Conservation (phyloP, 2,888 invertebrate species). For the Busseola fusca region DNA sequence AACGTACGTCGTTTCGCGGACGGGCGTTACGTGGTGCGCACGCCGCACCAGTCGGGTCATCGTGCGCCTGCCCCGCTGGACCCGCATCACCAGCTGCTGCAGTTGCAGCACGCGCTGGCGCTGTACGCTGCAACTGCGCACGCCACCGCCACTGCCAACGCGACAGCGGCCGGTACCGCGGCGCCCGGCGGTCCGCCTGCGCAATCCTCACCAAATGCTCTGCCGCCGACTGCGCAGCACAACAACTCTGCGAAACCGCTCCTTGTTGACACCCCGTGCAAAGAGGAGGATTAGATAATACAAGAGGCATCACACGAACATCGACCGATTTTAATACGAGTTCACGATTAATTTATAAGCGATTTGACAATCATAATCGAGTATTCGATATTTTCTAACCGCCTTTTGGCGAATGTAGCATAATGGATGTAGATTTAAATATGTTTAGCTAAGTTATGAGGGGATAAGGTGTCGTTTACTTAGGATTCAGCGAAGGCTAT, state of each 20-base stretch:
- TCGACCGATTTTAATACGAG: slow-evolving; percentile 60
- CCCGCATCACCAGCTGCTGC: slow-evolving; percentile 85
- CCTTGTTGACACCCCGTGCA: slow-evolving; percentile 84
- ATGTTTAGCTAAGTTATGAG: slow-evolving; percentile 76
- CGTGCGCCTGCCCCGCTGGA: slow-evolving; percentile 85
- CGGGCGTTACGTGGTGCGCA: slow-evolving; percentile 86
- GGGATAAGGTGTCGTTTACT: slow-evolving; percentile 84
- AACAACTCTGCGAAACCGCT: slow-evolving; percentile 80
- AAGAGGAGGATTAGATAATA: slow-evolving; percentile 80
- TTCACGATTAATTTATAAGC: slow-evolving; percentile 69
- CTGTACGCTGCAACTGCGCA: slow-evolving; percentile 85
- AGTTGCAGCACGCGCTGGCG: slow-evolving; percentile 85
- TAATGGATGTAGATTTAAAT: slow-evolving; percentile 81
- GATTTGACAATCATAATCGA: slow-evolving; percentile 71
- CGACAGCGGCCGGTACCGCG: slow-evolving; percentile 71
- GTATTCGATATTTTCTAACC: slow-evolving; percentile 77
- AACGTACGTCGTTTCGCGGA: slow-evolving; percentile 87
- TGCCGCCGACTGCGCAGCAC: slow-evolving; percentile 75
- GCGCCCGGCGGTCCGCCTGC: slow-evolving; percentile 68
- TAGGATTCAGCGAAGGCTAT: slow-evolving; percentile 82
- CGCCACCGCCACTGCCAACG: slow-evolving; percentile 81
- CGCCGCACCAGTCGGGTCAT: slow-evolving; percentile 86
- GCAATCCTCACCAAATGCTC: slow-evolving; percentile 75
- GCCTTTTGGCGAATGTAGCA: slow-evolving; percentile 85
- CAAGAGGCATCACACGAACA: slow-evolving; percentile 46